Evolutionary conservation across 1,140 invertebrate species (phyloP).

Genomic region (Eumeta japonica): DNA sequence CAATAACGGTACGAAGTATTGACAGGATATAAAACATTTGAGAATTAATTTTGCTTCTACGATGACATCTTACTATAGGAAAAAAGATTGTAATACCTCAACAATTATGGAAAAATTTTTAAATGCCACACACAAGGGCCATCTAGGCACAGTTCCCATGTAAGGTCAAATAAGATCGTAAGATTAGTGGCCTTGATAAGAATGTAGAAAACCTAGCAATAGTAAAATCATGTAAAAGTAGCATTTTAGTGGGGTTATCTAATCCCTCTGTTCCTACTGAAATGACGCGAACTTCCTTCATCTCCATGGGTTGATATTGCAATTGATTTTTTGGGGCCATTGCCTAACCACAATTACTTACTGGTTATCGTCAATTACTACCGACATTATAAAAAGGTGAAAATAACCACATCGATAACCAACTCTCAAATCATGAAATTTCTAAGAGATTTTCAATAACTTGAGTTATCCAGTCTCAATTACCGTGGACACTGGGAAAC

Average conservation of each 20-base stretch:
- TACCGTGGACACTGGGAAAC: slow-evolving; percentile 22
- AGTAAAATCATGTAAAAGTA: slow-evolving; percentile 46
- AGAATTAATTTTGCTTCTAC: slow-evolving; percentile 12
- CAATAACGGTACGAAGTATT: slow-evolving; percentile 9
- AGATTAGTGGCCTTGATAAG: slow-evolving; percentile 59
- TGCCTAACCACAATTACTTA: slow-evolving; percentile 18
- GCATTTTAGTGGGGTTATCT: slow-evolving; percentile 23
- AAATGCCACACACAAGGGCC: slow-evolving; percentile 43
- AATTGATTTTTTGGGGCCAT: slow-evolving; percentile 21
- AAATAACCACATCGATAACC: slow-evolving; percentile 14
- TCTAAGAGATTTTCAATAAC: slow-evolving; percentile 15
- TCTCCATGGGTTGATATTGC: slow-evolving; percentile 20
- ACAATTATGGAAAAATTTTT: slow-evolving; percentile 19
- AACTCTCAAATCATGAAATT: slow-evolving; percentile 15
- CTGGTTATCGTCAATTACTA: slow-evolving; percentile 14
- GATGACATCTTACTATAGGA: slow-evolving; percentile 11
- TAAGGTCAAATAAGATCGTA: slow-evolving; percentile 54
- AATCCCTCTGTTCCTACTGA: slow-evolving; percentile 20
- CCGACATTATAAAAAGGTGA: slow-evolving; percentile 16
- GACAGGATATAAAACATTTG: slow-evolving; percentile 5
- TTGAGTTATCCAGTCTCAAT: slow-evolving; percentile 11
- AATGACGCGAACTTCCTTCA: slow-evolving; percentile 16
- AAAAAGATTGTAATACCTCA: slow-evolving; percentile 25
- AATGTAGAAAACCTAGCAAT: slow-evolving; percentile 44
- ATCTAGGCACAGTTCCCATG: slow-evolving; percentile 58